These are phyloP conservation scores for Nasonovia ribisnigri DNA, from an alignment of 2,888 invertebrate species.

Conservation along the genomic window DNA sequence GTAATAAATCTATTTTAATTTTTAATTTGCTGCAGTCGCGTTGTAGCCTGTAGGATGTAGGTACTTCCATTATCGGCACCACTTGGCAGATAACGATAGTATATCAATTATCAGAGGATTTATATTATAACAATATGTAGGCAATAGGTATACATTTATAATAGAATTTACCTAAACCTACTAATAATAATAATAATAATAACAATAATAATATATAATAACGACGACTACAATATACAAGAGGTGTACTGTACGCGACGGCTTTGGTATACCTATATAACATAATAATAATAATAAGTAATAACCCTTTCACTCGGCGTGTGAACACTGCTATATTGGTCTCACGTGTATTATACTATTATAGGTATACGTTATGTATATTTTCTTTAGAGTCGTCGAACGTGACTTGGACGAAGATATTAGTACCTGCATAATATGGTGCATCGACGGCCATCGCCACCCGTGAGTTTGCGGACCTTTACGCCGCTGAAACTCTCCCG, in stretches of 20 bases:
- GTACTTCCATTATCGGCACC: not conserved
- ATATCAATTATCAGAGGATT: not conserved
- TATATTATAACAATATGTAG: not conserved
- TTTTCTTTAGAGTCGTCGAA: conserved; percentile 5
- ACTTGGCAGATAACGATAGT: not conserved
- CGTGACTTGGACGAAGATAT: not conserved
- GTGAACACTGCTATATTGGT: not conserved
- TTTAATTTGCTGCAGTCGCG: not conserved
- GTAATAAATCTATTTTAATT: not conserved
- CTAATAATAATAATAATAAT: not conserved
- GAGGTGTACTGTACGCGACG: not conserved
- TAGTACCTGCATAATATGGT: not conserved
- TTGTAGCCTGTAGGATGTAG: not conserved
- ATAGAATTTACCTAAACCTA: not conserved
- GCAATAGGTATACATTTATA: not conserved
- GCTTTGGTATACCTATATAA: not conserved
- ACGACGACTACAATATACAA: not conserved
- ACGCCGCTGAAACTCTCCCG: not conserved
- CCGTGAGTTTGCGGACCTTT: conserved; percentile 16
- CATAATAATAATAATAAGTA: not conserved
- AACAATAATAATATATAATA: not conserved
- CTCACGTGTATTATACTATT: not conserved
- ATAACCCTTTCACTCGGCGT: conserved; percentile 4
- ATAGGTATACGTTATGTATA: not conserved
- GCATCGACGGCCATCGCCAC: not conserved